A percentile compares a stretch with the other conserved stretches of the same genome.
These are phyloP conservation scores for Thecophora atra DNA, from an alignment of 2,888 invertebrate genomes.

Conservation along the genomic window DNA sequence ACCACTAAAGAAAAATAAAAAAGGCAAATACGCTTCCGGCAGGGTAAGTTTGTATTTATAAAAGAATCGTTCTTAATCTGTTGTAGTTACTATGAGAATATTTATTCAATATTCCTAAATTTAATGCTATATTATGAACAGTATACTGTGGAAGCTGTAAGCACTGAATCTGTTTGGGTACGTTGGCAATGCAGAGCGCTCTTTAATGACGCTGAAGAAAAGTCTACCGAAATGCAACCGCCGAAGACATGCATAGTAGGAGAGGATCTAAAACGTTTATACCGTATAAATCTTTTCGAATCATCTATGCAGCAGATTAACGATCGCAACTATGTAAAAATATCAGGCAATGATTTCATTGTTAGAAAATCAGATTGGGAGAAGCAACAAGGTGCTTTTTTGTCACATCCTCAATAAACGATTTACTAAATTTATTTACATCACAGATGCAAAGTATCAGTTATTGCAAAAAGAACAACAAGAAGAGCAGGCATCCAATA, in stretches of 20 bases:
- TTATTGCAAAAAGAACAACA: conserved; percentile 50
- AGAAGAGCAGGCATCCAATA: conserved; percentile 49
- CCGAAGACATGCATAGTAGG: conserved; percentile 76
- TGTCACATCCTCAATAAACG: not conserved
- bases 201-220: conserved; percentile 67
- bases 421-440: conserved; percentile 37
- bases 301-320: conserved; percentile 90
- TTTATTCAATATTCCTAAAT: conserved; percentile 10
- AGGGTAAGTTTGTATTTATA: conserved; percentile 64
- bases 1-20: conserved; percentile 74
- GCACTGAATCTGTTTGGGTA: conserved; percentile 82
- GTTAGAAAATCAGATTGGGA: conserved; percentile 83
- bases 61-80: no score
- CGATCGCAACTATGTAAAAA: conserved; percentile 84
- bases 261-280: conserved; percentile 83
- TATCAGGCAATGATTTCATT: conserved; percentile 79
- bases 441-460: conserved; percentile 52
- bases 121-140: no score
- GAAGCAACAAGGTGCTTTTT: conserved; percentile 69
- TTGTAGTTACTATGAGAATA: conserved; percentile 1
- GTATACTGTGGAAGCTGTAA: conserved; percentile 85
- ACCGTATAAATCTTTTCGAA: conserved; percentile 85
- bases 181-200: conserved; percentile 87
- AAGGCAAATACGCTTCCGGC: conserved; percentile 70
- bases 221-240: conserved; percentile 70